phyloP scores from a whole-genome alignment of 2,797 vertebrate species.

The Poeciliopsis turneri region DNA sequence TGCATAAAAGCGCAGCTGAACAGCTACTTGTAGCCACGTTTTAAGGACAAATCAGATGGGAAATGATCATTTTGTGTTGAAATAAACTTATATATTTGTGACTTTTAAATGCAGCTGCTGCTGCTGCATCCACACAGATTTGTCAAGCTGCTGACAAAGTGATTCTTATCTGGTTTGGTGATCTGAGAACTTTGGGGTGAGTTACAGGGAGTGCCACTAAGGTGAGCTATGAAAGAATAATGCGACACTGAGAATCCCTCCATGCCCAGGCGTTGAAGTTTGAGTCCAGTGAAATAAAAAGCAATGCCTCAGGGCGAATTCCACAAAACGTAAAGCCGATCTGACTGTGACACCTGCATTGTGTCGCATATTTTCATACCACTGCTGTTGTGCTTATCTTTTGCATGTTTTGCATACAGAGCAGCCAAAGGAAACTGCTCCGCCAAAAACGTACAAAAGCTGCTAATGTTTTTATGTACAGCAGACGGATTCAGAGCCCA shows the following conservation, averaged over 20 bases:
- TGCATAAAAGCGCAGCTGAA: background rate
- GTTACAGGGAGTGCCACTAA: slow-evolving; percentile 75
- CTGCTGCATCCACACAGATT: slow-evolving; percentile 63
- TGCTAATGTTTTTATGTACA: slow-evolving; percentile 22
- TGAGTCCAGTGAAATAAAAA: slow-evolving; percentile 25
- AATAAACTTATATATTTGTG: background rate
- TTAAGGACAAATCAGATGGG: background rate
- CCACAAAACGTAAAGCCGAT: slow-evolving; percentile 19
- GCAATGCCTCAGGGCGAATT: slow-evolving; percentile 9
- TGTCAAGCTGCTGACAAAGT: slow-evolving; percentile 74
- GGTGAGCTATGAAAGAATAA: slow-evolving; percentile 85
- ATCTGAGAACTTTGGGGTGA: slow-evolving; percentile 83
- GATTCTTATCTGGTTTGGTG: slow-evolving; percentile 80
- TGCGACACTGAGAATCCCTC: slow-evolving; percentile 82
- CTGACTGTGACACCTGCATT: slow-evolving; percentile 8
- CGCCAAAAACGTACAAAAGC: slow-evolving; percentile 20
- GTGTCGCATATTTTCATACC: slow-evolving; percentile 11
- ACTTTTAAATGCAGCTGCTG: slow-evolving; percentile 1
- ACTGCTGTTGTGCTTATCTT: slow-evolving; percentile 25
- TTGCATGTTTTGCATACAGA: slow-evolving; percentile 58
- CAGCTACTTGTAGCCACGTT: background rate
- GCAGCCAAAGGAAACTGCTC: slow-evolving; percentile 18
- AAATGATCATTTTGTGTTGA: background rate
- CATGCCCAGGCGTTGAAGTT: slow-evolving; percentile 49
- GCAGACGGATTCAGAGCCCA: background rate